Percentiles rank a stretch among this genome's conserved stretches.
Conservation (phyloP, 2,797 vertebrate genomes). For the Eulemur coronatus region DNA sequence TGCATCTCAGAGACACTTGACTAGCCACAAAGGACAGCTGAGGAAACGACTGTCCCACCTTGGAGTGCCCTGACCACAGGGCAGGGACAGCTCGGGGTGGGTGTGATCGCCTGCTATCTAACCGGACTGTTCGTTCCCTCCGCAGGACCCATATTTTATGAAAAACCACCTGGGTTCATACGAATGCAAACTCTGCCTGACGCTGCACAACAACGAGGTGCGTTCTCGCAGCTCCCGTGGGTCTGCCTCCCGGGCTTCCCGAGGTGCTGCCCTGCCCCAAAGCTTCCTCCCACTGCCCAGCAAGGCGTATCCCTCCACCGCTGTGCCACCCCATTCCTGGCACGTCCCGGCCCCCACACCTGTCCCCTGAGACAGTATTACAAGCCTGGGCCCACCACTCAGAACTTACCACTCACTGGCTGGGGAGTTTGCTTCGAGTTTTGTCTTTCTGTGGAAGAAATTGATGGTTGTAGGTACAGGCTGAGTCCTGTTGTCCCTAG, state of each 20-base stretch:
- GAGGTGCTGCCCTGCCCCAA: not conserved
- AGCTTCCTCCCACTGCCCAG: not conserved
- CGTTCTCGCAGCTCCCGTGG: not conserved
- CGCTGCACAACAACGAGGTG: slow-evolving; percentile 98
- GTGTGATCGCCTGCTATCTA: not conserved
- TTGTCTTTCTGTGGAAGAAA: not conserved
- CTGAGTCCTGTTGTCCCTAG: not conserved
- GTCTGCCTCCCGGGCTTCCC: not conserved
- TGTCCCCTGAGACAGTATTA: not conserved
- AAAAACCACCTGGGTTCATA: slow-evolving; percentile 99
- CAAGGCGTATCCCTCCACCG: not conserved
- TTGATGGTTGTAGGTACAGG: not conserved
- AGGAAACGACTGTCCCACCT: not conserved
- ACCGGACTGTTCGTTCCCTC: not conserved
- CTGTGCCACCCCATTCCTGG: not conserved
- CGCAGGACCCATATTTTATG: slow-evolving; percentile 97
- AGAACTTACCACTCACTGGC: not conserved
- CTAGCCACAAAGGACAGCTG: too few species aligned
- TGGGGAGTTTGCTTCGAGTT: not conserved
- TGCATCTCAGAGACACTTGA: not conserved
- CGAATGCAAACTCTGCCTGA: slow-evolving; percentile 98
- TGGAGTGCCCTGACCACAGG: not conserved
- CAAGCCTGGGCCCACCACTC: not conserved
- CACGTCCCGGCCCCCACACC: not conserved
- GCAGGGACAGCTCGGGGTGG: not conserved